Evolutionary conservation across 2,888 invertebrate genomes (phyloP).

Genomic region (Perdita meconis): DNA sequence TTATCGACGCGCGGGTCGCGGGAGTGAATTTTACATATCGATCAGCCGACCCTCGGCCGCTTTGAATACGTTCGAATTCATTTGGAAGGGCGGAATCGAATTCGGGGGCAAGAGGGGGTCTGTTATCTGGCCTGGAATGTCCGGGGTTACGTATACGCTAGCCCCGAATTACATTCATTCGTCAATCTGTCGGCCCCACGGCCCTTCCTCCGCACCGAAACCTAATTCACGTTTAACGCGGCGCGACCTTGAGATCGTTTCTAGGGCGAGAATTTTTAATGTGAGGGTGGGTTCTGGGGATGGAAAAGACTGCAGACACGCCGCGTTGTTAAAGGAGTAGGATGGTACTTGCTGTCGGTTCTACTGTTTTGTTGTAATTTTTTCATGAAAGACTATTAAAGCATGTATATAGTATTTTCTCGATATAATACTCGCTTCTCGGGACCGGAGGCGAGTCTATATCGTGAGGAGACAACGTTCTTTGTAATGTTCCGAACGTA

Average conservation of each 20-base stretch:
- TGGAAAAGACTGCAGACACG: not conserved
- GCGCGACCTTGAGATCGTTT: constrained; percentile 14
- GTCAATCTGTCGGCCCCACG: constrained; percentile 60
- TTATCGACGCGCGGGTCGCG: constrained; percentile 68
- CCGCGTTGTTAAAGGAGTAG: not conserved
- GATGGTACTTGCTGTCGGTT: not conserved
- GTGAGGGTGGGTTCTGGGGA: not conserved
- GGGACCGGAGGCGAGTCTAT: too few species aligned
- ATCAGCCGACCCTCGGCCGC: constrained; percentile 61
- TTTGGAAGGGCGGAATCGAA: constrained; percentile 42
- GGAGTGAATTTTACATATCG: constrained; percentile 74
- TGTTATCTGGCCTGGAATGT: constrained; percentile 56
- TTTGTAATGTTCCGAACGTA: too few species aligned
- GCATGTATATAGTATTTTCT: too few species aligned
- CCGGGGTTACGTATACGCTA: constrained; percentile 39
- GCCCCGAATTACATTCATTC: constrained; percentile 63
- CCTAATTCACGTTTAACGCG: constrained; percentile 49
- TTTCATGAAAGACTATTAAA: too few species aligned
- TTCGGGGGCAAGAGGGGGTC: constrained; percentile 4
- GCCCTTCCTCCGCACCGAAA: constrained; percentile 10
- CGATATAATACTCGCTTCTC: too few species aligned
- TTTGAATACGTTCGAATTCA: constrained; percentile 68
- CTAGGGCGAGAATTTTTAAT: not conserved
- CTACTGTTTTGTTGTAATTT: not conserved
- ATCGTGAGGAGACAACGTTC: too few species aligned